phyloP scores from a whole-genome alignment of 2,888 invertebrate genomes.

The Sarcophaga subvicina region DNA sequence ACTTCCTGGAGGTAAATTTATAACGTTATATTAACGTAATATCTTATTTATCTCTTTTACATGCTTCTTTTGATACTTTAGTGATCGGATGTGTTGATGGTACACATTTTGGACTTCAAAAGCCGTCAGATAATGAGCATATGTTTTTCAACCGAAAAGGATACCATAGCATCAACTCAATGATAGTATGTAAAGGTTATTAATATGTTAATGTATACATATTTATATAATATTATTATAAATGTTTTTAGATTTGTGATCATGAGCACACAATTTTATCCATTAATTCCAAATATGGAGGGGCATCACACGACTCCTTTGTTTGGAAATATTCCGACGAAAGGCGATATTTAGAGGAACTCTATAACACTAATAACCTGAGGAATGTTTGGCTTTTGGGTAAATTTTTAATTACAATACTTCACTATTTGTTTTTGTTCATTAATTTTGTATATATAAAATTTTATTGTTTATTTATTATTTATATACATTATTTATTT shows the following conservation, averaged over 20 bases:
- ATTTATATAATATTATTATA: no score
- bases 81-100: slow-evolving; percentile 9
- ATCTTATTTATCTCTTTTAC: background rate
- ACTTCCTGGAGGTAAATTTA: slow-evolving; percentile 39
- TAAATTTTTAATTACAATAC: no score
- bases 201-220: background rate
- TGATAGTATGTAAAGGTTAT: background rate
- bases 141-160: slow-evolving; percentile 31
- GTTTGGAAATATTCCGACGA: slow-evolving; percentile 30
- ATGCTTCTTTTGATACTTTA: background rate
- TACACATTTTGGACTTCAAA: slow-evolving; percentile 22
- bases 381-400: background rate
- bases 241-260: background rate
- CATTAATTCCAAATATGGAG: slow-evolving; percentile 25
- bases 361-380: slow-evolving; percentile 9
- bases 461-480: no score
- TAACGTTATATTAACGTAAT: background rate
- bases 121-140: slow-evolving; percentile 19
- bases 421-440: no score
- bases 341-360: slow-evolving; percentile 21
- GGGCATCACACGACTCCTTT: slow-evolving; percentile 1
- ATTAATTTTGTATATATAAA: no score
- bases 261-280: slow-evolving; percentile 7
- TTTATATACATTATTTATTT: no score
- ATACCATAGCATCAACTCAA: background rate